Evolutionary conservation across 1,140 invertebrate genomes (phyloP).

Genomic region (Macrosteles quadrilineatus): DNA sequence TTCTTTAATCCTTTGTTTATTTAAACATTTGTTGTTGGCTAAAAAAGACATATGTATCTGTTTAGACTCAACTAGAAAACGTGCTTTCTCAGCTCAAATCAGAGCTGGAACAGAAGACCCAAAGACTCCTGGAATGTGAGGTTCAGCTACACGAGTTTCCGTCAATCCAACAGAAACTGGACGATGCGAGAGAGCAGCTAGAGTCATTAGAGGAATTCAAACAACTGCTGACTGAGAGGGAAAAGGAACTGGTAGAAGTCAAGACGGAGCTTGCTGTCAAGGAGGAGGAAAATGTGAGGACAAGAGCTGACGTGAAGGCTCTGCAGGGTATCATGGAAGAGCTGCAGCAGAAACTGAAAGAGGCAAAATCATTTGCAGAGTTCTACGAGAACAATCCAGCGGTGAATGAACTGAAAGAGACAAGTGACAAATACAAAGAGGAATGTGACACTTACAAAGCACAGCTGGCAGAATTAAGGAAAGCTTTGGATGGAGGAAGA

Average conservation of each 20-base stretch:
- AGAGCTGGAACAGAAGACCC: constrained; percentile 51
- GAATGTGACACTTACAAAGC: constrained; percentile 21
- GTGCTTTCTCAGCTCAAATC: constrained; percentile 5
- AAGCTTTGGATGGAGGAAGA: constrained; percentile 17
- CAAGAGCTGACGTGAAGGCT: constrained; percentile 33
- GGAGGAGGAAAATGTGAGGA: constrained; percentile 54
- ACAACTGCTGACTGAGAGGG: constrained; percentile 53
- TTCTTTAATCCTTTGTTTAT: too few relatives aligned
- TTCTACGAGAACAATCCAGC: constrained; percentile 28
- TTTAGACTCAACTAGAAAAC: constrained; percentile 5
- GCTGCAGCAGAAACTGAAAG: constrained; percentile 37
- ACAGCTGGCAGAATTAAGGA: constrained; percentile 24
- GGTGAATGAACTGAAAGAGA: constrained; percentile 33
- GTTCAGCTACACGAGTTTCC: constrained; percentile 57
- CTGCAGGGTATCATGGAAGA: constrained; percentile 33
- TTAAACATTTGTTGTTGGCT: too few relatives aligned
- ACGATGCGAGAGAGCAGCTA: constrained; percentile 57
- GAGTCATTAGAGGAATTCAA: constrained; percentile 53
- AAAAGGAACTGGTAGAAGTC: constrained; percentile 58
- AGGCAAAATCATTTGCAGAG: constrained; percentile 32
- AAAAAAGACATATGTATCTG: not conserved
- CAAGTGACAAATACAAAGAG: constrained; percentile 34
- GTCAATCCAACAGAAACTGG: constrained; percentile 58
- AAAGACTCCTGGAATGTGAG: constrained; percentile 54
- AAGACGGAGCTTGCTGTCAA: constrained; percentile 59